Evolutionary conservation across 1,140 invertebrate genomes (phyloP).

Genomic region (Eupristina koningsbergeri): DNA sequence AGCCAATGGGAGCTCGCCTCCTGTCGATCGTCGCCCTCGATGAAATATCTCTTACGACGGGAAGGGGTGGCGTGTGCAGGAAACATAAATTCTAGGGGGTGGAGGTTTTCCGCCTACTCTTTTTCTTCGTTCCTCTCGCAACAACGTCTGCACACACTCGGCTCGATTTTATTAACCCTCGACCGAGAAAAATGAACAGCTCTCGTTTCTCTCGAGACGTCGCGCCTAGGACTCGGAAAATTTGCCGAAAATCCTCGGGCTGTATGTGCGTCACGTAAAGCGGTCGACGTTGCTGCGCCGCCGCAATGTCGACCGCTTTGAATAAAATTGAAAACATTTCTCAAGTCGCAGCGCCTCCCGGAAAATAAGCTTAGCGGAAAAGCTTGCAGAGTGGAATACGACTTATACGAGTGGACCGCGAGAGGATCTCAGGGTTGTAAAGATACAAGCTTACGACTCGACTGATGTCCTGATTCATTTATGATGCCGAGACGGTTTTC

Average conservation of each 20-base stretch:
- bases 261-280: slow-evolving; percentile 70
- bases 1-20: slow-evolving; percentile 29
- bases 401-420: slow-evolving; percentile 13
- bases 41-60: slow-evolving; percentile 54
- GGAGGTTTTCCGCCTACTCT: not conserved
- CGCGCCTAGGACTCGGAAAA: slow-evolving; percentile 1
- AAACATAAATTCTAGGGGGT: slow-evolving; percentile 58
- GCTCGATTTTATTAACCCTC: slow-evolving; percentile 64
- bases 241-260: slow-evolving; percentile 47
- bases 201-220: not conserved
- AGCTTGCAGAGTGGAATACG: not conserved
- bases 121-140: not conserved
- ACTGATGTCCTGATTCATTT: slow-evolving; percentile 53
- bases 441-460: slow-evolving; percentile 53
- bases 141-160: not conserved
- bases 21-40: slow-evolving; percentile 46
- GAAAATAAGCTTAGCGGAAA: not conserved
- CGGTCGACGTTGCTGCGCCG: slow-evolving; percentile 13
- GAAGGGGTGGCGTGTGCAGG: slow-evolving; percentile 53
- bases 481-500: slow-evolving; percentile 29
- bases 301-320: slow-evolving; percentile 60
- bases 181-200: slow-evolving; percentile 60
- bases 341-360: slow-evolving; percentile 53
- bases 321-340: slow-evolving; percentile 72
- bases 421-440: slow-evolving; percentile 46